Conservation (phyloP, 1,140 invertebrate genomes). For the Trichogramma pretiosum region DNA sequence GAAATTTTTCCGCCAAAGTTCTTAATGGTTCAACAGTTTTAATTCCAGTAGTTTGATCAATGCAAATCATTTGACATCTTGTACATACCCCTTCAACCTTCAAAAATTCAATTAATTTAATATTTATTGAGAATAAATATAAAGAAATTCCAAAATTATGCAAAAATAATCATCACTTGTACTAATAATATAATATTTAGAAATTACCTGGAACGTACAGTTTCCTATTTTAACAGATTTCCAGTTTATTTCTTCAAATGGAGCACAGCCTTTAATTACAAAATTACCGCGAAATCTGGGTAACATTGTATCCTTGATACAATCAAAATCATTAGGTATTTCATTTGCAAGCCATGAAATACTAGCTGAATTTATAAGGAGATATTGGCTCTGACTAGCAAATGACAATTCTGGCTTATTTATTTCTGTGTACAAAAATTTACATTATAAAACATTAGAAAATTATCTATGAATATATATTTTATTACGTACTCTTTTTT, state of each 20-base stretch:
- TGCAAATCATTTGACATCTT: constrained; percentile 90
- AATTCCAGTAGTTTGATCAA: constrained; percentile 74
- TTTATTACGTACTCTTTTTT: too few species aligned
- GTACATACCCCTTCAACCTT: constrained; percentile 70
- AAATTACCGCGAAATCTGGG: constrained; percentile 63
- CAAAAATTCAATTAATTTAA: constrained; percentile 16
- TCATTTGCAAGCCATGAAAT: constrained; percentile 58
- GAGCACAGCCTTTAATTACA: constrained; percentile 49
- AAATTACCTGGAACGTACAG: constrained; percentile 56
- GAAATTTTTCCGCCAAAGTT: constrained; percentile 63
- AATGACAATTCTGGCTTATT: constrained; percentile 55
- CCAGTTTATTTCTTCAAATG: constrained; percentile 73
- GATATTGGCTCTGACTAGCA: constrained; percentile 80
- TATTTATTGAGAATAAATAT: background rate
- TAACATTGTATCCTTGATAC: constrained; percentile 49
- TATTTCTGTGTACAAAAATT: constrained; percentile 25
- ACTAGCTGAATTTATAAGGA: constrained; percentile 71
- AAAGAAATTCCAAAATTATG: constrained; percentile 7
- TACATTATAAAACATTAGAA: background rate
- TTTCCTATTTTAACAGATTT: constrained; percentile 60
- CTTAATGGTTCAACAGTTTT: constrained; percentile 77
- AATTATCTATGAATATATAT: too few species aligned
- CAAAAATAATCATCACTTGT: background rate
- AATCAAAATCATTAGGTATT: constrained; percentile 47
- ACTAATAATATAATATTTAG: too few species aligned